These are phyloP conservation scores for Drosophila sp. DNA, from an alignment of 1,140 invertebrate genomes.

Conservation along the genomic window DNA sequence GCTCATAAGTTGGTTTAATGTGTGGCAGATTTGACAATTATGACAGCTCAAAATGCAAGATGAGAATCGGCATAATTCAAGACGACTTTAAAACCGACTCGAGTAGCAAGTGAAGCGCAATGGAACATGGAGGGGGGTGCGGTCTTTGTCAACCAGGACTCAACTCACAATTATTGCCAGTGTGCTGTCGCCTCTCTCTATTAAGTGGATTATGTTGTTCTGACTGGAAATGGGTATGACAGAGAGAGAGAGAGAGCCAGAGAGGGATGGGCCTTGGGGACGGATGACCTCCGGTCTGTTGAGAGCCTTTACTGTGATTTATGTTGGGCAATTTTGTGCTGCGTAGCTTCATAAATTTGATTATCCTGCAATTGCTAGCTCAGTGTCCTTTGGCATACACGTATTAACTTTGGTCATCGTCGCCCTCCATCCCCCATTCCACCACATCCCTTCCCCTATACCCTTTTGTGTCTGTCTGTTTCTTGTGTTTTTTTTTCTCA, in stretches of 20 bases:
- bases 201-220: slow-evolving; percentile 79
- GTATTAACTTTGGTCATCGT: slow-evolving; percentile 4
- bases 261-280: neutral
- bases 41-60: slow-evolving; percentile 70
- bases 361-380: slow-evolving; percentile 74
- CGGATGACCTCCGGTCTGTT: slow-evolving; percentile 46
- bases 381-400: slow-evolving; percentile 17
- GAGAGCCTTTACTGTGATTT: slow-evolving; percentile 61
- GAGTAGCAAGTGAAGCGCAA: neutral
- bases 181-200: slow-evolving; percentile 61
- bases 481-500: slow-evolving; percentile 29
- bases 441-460: neutral
- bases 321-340: slow-evolving; percentile 71
- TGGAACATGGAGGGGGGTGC: neutral
- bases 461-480: neutral
- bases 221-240: slow-evolving; percentile 31
- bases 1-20: slow-evolving; percentile 61
- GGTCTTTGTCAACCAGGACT: slow-evolving; percentile 42
- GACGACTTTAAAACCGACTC: slow-evolving; percentile 8
- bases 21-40: slow-evolving; percentile 80
- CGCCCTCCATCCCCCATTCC: neutral
- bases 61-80: slow-evolving; percentile 71
- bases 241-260: neutral
- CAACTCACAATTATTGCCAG: slow-evolving; percentile 51
- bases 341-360: slow-evolving; percentile 79